Conservation (phyloP, 2,113 vertebrate genomes). For the Lonchura striata region DNA sequence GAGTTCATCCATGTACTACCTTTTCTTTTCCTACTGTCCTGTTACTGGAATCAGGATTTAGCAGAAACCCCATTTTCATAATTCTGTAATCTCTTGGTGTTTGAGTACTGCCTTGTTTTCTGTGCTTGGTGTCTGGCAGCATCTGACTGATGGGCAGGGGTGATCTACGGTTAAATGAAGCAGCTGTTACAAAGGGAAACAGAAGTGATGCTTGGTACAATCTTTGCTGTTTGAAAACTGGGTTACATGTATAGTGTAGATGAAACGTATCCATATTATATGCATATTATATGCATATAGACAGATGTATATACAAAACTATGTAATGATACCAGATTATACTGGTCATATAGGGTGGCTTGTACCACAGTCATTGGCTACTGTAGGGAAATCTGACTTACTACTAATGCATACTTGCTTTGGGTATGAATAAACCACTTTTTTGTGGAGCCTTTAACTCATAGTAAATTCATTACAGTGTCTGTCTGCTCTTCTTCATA, state of each 20-base stretch:
- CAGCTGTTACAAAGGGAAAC: background rate
- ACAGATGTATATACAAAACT: background rate
- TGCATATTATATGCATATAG: background rate
- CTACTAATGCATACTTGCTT: background rate
- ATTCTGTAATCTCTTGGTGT: background rate
- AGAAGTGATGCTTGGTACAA: background rate
- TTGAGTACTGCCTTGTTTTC: background rate
- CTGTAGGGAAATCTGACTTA: background rate
- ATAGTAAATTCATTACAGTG: background rate
- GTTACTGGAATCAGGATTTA: background rate
- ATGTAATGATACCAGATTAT: background rate
- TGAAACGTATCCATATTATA: background rate
- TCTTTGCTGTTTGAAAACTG: background rate
- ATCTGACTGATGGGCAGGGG: background rate
- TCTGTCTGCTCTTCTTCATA: background rate
- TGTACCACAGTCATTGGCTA: background rate
- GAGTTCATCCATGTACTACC: background rate
- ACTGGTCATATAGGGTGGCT: background rate
- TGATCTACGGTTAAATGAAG: background rate
- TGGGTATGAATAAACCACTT: background rate
- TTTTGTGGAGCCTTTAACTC: background rate
- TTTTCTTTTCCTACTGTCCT: background rate
- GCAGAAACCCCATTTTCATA: background rate
- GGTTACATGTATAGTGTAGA: background rate
- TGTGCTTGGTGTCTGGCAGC: background rate